Evolutionary conservation across 2,888 invertebrate species (phyloP).

Genomic region (Melieria crassipennis): DNA sequence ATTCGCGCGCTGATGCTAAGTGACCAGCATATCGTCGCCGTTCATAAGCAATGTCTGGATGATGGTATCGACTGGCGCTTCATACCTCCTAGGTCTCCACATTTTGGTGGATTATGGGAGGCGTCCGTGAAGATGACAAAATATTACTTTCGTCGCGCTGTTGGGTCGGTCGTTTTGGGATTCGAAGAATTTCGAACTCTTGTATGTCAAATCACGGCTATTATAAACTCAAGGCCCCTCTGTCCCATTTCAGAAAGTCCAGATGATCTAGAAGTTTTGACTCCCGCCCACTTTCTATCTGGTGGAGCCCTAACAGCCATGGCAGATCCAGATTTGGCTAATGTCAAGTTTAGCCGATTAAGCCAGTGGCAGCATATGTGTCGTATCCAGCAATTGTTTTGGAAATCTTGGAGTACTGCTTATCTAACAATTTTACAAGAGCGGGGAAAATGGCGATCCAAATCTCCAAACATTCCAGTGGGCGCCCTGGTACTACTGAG

Average conservation of each 20-base stretch:
- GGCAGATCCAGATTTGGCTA: slow-evolving; percentile 17
- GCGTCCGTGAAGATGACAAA: slow-evolving; percentile 37
- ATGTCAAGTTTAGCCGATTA: slow-evolving; percentile 16
- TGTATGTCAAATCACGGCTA: slow-evolving; percentile 32
- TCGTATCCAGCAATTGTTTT: slow-evolving; percentile 33
- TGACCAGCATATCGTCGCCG: background rate
- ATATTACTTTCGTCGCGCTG: slow-evolving; percentile 25
- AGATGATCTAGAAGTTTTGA: slow-evolving; percentile 28
- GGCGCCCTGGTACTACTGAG: slow-evolving; percentile 10
- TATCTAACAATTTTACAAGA: slow-evolving; percentile 40
- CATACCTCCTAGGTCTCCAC: slow-evolving; percentile 38
- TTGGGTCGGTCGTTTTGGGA: slow-evolving; percentile 12
- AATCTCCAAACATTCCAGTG: slow-evolving; percentile 7
- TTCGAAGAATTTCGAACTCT: slow-evolving; percentile 34
- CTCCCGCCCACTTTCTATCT: slow-evolving; percentile 31
- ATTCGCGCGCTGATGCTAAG: background rate
- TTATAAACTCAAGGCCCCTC: slow-evolving; percentile 35
- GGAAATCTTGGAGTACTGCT: slow-evolving; percentile 36
- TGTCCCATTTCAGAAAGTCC: slow-evolving; percentile 31
- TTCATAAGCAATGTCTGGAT: slow-evolving; percentile 9
- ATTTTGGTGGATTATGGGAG: slow-evolving; percentile 40
- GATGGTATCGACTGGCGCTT: slow-evolving; percentile 24
- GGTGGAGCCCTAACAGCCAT: slow-evolving; percentile 19
- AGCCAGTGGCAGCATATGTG: slow-evolving; percentile 38
- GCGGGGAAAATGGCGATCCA: slow-evolving; percentile 37